Base-by-base conservation (phyloP, 2,113 vertebrate species). In the Australoheros scitulus region DNA sequence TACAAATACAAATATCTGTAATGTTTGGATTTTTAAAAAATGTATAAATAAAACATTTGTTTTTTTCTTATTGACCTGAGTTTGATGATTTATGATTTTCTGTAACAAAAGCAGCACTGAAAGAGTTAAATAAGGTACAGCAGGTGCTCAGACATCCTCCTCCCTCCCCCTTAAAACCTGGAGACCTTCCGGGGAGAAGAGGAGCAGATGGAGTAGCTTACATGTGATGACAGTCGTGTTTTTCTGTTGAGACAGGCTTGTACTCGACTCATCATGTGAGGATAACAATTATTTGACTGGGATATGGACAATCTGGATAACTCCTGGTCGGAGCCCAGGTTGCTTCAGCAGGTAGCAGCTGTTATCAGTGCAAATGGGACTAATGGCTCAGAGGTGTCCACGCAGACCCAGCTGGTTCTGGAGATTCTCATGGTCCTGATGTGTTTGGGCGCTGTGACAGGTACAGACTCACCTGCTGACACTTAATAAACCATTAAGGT, bases 391-490 rank as follows among this genome's bases (percentile, higher is more conserved):
- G 59, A 68, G 3, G 5, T 80, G 79, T 82, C 92, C 1, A 13
- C 83, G 15, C 78, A 70, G 20, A 85, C 60, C 8, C 91, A 81
- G 81, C 85, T 94, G 86, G 7, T 96, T 29, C 77, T 96, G 86
- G 92, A 96, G 90, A 79, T 93, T 43, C 86, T 96, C 7, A 92
- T 96, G 83, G 95, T 96, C 79, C 72, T 96, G 52, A 96, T 96
- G 96, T 95, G 93, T 91, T 18, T 95, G 75, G 94, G 93, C 0
- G 95, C 96, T 0, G 94, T 96, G 26, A 90, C 93, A 78, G 96
- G 96, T 96, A 85, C 63, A 79, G 2, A 11, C n/a, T 58, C 6
- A 11, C 6, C 34, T 38, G 22, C 11, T 77, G 18, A 38, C 26
- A 17, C 56, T 55, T n/a, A 9, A 18, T 34, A 52, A 11, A 11